These are phyloP conservation scores for Spodoptera litura DNA, from an alignment of 1,140 invertebrate genomes.

Conservation along the genomic window DNA sequence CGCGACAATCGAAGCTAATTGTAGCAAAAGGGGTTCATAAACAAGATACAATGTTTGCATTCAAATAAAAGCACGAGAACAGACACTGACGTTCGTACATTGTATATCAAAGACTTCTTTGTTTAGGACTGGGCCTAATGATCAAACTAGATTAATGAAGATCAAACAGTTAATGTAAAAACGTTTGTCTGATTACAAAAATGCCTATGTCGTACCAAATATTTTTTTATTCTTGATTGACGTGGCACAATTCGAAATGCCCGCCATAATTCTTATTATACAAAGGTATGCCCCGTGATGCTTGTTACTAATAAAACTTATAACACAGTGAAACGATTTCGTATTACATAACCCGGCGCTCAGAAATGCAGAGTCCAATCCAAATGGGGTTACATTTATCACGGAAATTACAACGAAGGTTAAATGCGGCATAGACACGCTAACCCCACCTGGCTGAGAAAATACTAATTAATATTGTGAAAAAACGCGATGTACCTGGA, in stretches of 20 bases:
- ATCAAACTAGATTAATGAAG: background rate
- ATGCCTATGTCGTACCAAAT: too few relatives aligned
- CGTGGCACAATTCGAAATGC: background rate
- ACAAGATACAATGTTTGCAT: slow-evolving; percentile 7
- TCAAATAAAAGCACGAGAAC: background rate
- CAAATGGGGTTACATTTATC: slow-evolving; percentile 65
- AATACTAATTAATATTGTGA: slow-evolving; percentile 54
- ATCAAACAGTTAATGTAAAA: background rate
- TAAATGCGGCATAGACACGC: slow-evolving; percentile 68
- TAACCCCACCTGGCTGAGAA: slow-evolving; percentile 54
- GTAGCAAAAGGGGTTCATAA: slow-evolving; percentile 12
- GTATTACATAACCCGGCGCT: slow-evolving; percentile 43
- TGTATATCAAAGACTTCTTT: background rate
- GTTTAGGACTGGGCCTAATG: background rate
- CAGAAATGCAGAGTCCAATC: slow-evolving; percentile 54
- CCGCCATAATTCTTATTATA: too few relatives aligned
- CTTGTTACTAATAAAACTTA: background rate
- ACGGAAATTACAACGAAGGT: slow-evolving; percentile 70
- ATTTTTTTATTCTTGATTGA: background rate
- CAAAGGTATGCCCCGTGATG: too few relatives aligned
- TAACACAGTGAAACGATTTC: slow-evolving; percentile 30
- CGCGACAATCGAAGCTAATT: slow-evolving; percentile 31
- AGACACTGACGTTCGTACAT: background rate
- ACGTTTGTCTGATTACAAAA: background rate
- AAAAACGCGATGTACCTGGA: slow-evolving; percentile 31